Percentiles rank a stretch among this genome's conserved stretches.
These are phyloP conservation scores for Axea sp. DNA, from an alignment of 2,888 invertebrate genomes.

Conservation along the genomic window DNA sequence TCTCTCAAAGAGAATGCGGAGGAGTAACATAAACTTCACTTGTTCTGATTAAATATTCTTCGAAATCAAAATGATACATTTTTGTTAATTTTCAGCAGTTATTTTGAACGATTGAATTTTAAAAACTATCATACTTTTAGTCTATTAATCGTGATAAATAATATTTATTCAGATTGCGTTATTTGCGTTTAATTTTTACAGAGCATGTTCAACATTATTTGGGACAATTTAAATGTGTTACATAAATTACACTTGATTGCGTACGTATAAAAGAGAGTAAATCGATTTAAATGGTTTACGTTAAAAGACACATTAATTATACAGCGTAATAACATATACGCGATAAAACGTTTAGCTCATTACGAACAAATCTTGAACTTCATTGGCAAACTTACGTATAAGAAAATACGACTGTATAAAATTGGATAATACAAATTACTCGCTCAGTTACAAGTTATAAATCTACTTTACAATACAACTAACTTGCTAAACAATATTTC, in stretches of 20 bases:
- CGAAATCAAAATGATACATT: no score
- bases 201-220: slow-evolving; percentile 16
- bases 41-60: no score
- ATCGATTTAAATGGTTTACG: slow-evolving; percentile 27
- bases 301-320: slow-evolving; percentile 16
- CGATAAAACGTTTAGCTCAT: slow-evolving; percentile 35
- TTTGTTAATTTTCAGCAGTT: no score
- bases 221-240: slow-evolving; percentile 5
- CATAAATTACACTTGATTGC: slow-evolving; percentile 36
- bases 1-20: no score
- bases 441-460: no score
- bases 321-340: slow-evolving; percentile 16
- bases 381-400: slow-evolving; percentile 6
- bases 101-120: no score
- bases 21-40: no score
- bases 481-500: no score
- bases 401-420: neutral
- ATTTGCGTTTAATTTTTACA: slow-evolving; percentile 19
- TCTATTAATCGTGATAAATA: slow-evolving; percentile 9
- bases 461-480: no score
- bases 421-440: neutral
- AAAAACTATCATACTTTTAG: no score
- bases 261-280: slow-evolving; percentile 16
- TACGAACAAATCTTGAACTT: slow-evolving; percentile 30
- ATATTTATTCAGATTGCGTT: slow-evolving; percentile 20